These are phyloP conservation scores for Merodon equestris DNA, from an alignment of 2,888 invertebrate genomes.

Conservation along the genomic window DNA sequence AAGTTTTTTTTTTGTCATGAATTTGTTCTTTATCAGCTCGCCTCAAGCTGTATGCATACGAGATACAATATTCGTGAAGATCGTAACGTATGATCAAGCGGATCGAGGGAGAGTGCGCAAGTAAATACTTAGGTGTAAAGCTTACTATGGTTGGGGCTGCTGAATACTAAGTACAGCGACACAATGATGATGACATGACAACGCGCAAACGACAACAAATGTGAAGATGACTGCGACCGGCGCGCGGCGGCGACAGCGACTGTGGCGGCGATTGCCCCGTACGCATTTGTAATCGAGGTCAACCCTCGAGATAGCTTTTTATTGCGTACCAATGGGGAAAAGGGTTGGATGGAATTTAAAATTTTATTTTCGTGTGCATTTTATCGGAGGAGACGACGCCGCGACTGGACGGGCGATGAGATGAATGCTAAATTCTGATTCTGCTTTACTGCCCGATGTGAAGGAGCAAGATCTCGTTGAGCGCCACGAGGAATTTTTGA, in stretches of 20 bases:
- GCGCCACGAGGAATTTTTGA: too few species aligned
- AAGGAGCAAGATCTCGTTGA: too few species aligned
- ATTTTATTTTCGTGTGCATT: constrained; percentile 55
- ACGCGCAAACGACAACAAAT: too few species aligned
- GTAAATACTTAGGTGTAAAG: constrained; percentile 49
- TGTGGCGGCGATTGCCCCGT: constrained; percentile 13
- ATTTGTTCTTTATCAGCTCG: constrained; percentile 36
- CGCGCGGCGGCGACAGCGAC: too few species aligned
- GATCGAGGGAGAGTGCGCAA: not conserved
- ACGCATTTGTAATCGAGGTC: constrained; percentile 65
- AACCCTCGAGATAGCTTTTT: constrained; percentile 61
- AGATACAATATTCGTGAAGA: constrained; percentile 19
- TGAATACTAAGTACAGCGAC: constrained; percentile 51
- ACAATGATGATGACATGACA: too few species aligned
- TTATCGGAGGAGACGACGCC: constrained; percentile 34
- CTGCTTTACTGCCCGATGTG: too few species aligned
- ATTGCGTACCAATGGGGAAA: constrained; percentile 55
- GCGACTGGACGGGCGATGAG: constrained; percentile 34
- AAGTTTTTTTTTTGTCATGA: constrained; percentile 20
- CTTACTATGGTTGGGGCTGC: constrained; percentile 40
- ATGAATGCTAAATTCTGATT: constrained; percentile 49
- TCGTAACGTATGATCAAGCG: constrained; percentile 9
- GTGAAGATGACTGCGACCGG: too few species aligned
- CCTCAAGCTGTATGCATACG: constrained; percentile 45
- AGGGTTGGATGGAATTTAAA: constrained; percentile 61